Evolutionary conservation across 2,797 vertebrate species (phyloP).

Genomic region (Siniperca scherzeri): DNA sequence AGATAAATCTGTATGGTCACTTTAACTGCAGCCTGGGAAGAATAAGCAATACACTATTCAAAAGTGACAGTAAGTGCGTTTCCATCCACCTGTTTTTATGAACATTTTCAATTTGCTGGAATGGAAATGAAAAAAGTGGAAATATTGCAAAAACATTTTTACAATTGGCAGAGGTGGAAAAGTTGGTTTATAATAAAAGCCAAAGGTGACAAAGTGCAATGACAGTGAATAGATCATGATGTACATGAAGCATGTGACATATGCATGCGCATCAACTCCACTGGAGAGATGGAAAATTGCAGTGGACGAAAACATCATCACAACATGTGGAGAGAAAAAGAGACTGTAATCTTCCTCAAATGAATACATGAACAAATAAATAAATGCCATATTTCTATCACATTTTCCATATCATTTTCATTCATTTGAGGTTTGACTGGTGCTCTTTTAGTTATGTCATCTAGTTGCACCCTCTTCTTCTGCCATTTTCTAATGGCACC

Average conservation of each 20-base stretch:
- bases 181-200: neutral
- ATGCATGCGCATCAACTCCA: neutral
- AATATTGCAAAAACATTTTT: neutral
- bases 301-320: neutral
- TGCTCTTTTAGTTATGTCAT: neutral
- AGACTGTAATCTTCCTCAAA: too few species aligned
- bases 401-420: neutral
- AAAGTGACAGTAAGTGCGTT: neutral
- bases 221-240: neutral
- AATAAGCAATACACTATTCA: neutral
- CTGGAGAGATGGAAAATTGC: neutral
- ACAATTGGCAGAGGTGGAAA: neutral
- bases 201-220: neutral
- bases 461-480: neutral
- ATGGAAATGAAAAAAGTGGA: neutral
- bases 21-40: slow-evolving; percentile 22
- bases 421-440: neutral
- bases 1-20: slow-evolving; percentile 45
- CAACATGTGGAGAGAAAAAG: too few species aligned
- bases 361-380: neutral
- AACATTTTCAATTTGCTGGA: neutral
- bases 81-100: neutral
- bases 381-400: neutral
- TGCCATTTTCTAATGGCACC: neutral
- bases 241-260: neutral